Base-by-base conservation (phyloP, 2,113 vertebrate genomes). In the Lagenorhynchus albirostris region DNA sequence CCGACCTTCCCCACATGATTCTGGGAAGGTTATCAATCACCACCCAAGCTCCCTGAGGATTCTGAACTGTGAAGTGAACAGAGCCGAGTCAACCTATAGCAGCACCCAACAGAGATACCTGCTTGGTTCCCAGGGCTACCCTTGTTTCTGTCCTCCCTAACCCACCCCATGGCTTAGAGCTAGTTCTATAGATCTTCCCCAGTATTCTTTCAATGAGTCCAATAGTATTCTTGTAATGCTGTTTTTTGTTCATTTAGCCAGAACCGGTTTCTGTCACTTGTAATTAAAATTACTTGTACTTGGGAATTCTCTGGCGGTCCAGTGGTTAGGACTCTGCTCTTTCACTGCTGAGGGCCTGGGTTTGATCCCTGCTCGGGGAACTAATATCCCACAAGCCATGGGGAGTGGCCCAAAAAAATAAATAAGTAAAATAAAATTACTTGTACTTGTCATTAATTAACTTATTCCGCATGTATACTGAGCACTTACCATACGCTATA, bases 21-120 rank as follows among this genome's bases (percentile, higher is more conserved):
- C 38, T 68, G 25, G 76, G 62, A 25, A 89, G 21, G 41, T 15
- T 12, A 67, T 9, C 23, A 2, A 6, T 33, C 53, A 6, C 20
- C 2, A 20, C 17, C 9, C 44, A 20, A 29, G 74, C 36, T 60
- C 79, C 63, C 26, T 3, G 36, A 82, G 71, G 68, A 79, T 63
- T n/a, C 0, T 68, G 79, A 62, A 76, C 2, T 41, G 4, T 50
- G 26, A 79, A 44, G 26, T 2, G 47, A 79, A 50, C 18, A 15
- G 44, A 55, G 33, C 63, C 23, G 1, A 74, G 58, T 25, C 1
- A 4, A 4, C 47, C 20, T 3, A 5, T 0, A 5, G n/a, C 44
- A 29, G 71, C 17, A 9, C 21, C 63, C 62, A 21, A 38, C n/a
- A 79, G 41, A 82, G 36, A 85, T 1, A 5, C 47, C 41, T 6